Evolutionary conservation across 2,797 vertebrate genomes (phyloP).

Genomic region (Echeneis naucrates): DNA sequence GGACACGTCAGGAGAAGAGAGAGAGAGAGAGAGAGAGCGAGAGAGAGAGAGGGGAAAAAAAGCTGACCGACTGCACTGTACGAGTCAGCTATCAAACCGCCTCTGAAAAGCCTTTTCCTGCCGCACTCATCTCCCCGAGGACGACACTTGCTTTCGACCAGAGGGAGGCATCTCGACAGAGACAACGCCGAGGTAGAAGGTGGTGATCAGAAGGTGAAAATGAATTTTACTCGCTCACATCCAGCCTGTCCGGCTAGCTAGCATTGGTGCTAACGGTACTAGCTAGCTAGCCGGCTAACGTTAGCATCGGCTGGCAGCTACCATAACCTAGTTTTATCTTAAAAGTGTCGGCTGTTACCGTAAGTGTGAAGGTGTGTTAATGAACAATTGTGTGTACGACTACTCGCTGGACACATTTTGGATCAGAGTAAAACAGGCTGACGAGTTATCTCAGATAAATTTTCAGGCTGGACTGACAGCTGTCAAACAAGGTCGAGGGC

Average conservation of each 20-base stretch:
- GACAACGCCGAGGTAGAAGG: constrained; percentile 82
- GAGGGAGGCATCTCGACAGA: constrained; percentile 75
- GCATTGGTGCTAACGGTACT: constrained; percentile 71
- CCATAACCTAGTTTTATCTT: constrained; percentile 29
- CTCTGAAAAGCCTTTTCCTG: constrained; percentile 55
- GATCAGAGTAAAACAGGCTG: neutral
- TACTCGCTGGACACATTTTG: neutral
- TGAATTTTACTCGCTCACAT: constrained; percentile 45
- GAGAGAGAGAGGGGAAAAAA: no score
- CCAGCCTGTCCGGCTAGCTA: constrained; percentile 70
- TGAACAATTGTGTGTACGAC: no score
- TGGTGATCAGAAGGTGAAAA: constrained; percentile 85
- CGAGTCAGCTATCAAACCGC: constrained; percentile 72
- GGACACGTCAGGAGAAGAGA: constrained; percentile 88
- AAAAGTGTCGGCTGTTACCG: constrained; percentile 15
- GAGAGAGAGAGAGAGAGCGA: constrained; percentile 45
- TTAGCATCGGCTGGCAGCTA: constrained; percentile 68
- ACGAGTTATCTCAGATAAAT: constrained; percentile 16
- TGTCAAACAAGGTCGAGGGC: constrained; percentile 81
- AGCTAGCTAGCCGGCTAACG: constrained; percentile 68
- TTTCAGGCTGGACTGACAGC: constrained; percentile 72
- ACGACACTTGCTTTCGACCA: constrained; percentile 69
- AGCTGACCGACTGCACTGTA: constrained; percentile 80
- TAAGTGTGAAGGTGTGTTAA: neutral
- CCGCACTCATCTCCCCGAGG: constrained; percentile 63